Evolutionary conservation across 2,888 invertebrate genomes (phyloP).

Genomic region (Tenthredo mesomela): DNA sequence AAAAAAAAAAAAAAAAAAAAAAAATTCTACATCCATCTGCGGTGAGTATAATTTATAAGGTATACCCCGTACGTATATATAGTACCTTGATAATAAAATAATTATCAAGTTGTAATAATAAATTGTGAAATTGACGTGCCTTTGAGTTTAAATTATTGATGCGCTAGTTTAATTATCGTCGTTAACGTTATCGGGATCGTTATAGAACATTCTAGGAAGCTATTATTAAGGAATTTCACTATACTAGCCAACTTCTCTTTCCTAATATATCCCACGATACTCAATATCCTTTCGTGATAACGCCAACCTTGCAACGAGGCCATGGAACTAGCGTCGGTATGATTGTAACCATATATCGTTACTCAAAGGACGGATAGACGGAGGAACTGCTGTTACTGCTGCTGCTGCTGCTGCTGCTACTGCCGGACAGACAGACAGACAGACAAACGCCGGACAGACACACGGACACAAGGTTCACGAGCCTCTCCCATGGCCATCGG

Average conservation of each 20-base stretch:
- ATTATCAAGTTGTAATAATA: background rate
- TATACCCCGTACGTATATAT: background rate
- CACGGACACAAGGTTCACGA: slow-evolving; percentile 73
- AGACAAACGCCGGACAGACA: slow-evolving; percentile 23
- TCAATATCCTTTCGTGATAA: slow-evolving; percentile 73
- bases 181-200: slow-evolving; percentile 8
- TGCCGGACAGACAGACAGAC: slow-evolving; percentile 9
- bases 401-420: background rate
- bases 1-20: too few relatives aligned
- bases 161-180: background rate
- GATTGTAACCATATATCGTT: slow-evolving; percentile 76
- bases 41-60: background rate
- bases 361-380: slow-evolving; percentile 64
- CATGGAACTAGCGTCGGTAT: slow-evolving; percentile 64
- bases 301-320: slow-evolving; percentile 56
- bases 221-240: slow-evolving; percentile 10
- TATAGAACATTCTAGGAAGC: background rate
- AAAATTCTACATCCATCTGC: background rate
- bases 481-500: slow-evolving; percentile 75
- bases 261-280: slow-evolving; percentile 72
- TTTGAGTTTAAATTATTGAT: background rate
- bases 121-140: background rate
- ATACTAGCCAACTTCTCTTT: slow-evolving; percentile 5
- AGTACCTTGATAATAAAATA: background rate
- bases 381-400: background rate